Evolutionary conservation across 1,140 invertebrate species (phyloP).

Genomic region (Calephelis nemesis): DNA sequence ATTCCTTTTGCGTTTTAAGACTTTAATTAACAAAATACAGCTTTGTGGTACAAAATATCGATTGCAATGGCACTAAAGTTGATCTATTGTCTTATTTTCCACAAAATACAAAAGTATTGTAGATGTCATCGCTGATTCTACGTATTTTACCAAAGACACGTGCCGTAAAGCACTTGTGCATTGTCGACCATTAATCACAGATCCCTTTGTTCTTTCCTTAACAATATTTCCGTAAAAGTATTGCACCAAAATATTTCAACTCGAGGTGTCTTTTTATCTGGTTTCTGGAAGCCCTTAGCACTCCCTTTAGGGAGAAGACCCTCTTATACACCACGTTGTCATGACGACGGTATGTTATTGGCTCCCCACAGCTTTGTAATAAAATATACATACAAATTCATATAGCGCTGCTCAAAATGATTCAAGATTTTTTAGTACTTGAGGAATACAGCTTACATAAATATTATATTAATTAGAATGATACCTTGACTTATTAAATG

Average conservation of each 20-base stretch:
- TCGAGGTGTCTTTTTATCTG: conserved; percentile 55
- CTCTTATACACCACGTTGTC: conserved; percentile 57
- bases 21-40: no score
- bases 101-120: conserved; percentile 3
- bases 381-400: conserved; percentile 44
- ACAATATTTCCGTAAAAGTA: conserved; percentile 37
- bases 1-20: no score
- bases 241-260: conserved; percentile 39
- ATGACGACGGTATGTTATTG: conserved; percentile 71
- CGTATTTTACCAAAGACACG: conserved; percentile 29
- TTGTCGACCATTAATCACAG: conserved; percentile 37
- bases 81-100: background rate
- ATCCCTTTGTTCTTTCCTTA: conserved; percentile 34
- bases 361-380: conserved; percentile 60
- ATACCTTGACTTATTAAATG: no score
- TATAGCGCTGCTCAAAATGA: conserved; percentile 27
- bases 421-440: background rate
- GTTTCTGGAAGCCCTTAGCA: conserved; percentile 56
- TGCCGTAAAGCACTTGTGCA: conserved; percentile 30
- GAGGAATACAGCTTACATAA: background rate
- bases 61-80: background rate
- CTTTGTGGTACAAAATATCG: no score
- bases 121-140: conserved; percentile 11
- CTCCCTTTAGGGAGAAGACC: conserved; percentile 58
- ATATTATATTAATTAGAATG: background rate